Conservation (phyloP, 2,888 invertebrate genomes). For the Rhimphoctona megacephalus region DNA sequence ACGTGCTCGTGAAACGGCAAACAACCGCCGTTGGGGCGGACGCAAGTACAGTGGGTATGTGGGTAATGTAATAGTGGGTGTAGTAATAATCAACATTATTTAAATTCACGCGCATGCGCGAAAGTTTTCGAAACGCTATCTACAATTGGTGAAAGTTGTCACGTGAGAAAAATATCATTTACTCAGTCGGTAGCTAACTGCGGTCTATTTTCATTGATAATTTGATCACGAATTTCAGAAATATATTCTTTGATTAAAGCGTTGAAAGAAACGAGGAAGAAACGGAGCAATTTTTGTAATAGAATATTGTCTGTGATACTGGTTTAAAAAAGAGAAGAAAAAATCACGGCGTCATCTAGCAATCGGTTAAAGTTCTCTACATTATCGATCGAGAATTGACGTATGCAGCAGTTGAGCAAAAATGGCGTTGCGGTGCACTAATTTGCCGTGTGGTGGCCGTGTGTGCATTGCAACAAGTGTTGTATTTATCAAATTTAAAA, state of each 20-base stretch:
- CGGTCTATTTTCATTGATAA: no score
- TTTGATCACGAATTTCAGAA: no score
- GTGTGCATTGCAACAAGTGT: slow-evolving; percentile 40
- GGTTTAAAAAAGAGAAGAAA: no score
- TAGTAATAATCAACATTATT: not conserved
- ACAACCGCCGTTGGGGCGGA: slow-evolving; percentile 11
- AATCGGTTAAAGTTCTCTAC: not conserved
- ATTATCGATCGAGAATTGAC: slow-evolving; percentile 10
- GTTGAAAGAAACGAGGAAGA: no score
- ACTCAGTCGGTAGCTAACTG: not conserved
- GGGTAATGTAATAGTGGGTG: no score
- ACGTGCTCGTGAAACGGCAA: not conserved
- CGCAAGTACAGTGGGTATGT: no score
- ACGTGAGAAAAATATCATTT: no score
- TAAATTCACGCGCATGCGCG: slow-evolving; percentile 43
- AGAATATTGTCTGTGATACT: no score
- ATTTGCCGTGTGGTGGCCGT: no score
- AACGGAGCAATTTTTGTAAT: no score
- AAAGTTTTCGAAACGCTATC: not conserved
- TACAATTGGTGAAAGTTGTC: not conserved
- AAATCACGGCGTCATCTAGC: not conserved
- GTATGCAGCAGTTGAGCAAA: not conserved
- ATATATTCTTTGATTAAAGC: no score
- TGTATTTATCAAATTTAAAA: not conserved
- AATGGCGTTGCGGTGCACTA: slow-evolving; percentile 23